phyloP scores from a whole-genome alignment of 2,888 invertebrate genomes.

The Leucophora obtusa region DNA sequence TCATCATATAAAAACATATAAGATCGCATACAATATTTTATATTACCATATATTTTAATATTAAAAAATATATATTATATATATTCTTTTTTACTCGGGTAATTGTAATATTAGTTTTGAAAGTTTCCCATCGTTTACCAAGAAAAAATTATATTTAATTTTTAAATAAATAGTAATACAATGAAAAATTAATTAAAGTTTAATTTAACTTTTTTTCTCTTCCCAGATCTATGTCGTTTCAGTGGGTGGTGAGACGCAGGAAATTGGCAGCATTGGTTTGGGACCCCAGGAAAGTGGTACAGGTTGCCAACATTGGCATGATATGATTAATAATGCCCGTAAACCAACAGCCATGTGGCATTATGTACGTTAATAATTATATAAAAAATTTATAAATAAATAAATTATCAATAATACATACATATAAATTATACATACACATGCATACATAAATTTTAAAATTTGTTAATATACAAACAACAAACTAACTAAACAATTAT shows the following conservation, averaged over 20 bases:
- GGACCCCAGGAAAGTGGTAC: slow-evolving; percentile 78
- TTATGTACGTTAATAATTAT: slow-evolving; percentile 82
- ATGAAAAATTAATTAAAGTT: too few species aligned
- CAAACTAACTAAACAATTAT: neutral
- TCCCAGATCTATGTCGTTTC: slow-evolving; percentile 77
- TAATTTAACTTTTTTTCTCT: neutral
- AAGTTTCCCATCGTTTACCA: too few species aligned
- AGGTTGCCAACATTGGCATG: slow-evolving; percentile 90
- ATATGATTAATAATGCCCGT: slow-evolving; percentile 91
- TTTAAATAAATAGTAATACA: too few species aligned
- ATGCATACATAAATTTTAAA: slow-evolving; percentile 10
- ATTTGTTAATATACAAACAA: neutral
- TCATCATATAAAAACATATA: too few species aligned
- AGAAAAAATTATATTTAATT: too few species aligned
- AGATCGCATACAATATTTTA: too few species aligned
- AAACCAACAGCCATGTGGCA: slow-evolving; percentile 96
- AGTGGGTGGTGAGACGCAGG: slow-evolving; percentile 77
- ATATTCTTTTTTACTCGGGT: too few species aligned
- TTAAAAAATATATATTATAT: too few species aligned
- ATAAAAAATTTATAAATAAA: slow-evolving; percentile 4
- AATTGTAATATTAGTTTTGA: too few species aligned
- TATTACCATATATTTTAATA: too few species aligned
- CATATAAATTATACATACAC: slow-evolving; percentile 26
- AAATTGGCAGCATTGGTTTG: slow-evolving; percentile 78
- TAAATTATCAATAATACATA: slow-evolving; percentile 12